Evolutionary conservation across 2,797 vertebrate genomes (phyloP).

Genomic region (Rhabdomys pumilio): DNA sequence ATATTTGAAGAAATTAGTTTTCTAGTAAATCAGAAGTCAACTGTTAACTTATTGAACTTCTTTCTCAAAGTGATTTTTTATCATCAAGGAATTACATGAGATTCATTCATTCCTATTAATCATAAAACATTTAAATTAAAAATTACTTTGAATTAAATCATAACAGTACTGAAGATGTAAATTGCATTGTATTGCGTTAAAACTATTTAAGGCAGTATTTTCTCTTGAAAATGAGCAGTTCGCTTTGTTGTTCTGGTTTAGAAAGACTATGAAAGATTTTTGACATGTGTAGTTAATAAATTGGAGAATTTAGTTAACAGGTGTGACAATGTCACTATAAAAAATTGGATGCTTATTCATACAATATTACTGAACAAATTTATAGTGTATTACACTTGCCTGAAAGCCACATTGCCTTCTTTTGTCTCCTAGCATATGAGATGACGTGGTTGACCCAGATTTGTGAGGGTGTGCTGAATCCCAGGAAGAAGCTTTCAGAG

Average conservation of each 20-base stretch:
- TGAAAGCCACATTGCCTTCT: neutral
- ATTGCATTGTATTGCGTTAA: neutral
- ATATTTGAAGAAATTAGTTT: neutral
- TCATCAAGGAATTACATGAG: neutral
- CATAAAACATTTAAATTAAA: neutral
- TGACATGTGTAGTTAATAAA: neutral
- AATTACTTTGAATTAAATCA: conserved; percentile 42
- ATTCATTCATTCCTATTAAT: conserved; percentile 12
- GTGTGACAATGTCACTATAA: neutral
- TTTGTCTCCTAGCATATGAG: neutral
- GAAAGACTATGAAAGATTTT: neutral
- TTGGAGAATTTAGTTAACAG: neutral
- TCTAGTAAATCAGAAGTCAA: neutral
- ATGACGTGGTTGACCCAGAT: neutral
- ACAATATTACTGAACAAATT: neutral
- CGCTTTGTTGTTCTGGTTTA: neutral
- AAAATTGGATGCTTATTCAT: neutral
- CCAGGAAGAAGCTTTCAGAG: neutral
- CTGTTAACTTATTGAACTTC: neutral
- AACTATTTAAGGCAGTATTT: neutral
- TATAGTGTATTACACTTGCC: neutral
- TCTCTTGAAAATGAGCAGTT: neutral
- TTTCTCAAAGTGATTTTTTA: neutral
- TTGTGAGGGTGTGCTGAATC: neutral
- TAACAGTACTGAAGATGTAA: neutral